These are phyloP conservation scores for Drosophila bocki DNA, from an alignment of 1,140 invertebrate species.

Conservation along the genomic window DNA sequence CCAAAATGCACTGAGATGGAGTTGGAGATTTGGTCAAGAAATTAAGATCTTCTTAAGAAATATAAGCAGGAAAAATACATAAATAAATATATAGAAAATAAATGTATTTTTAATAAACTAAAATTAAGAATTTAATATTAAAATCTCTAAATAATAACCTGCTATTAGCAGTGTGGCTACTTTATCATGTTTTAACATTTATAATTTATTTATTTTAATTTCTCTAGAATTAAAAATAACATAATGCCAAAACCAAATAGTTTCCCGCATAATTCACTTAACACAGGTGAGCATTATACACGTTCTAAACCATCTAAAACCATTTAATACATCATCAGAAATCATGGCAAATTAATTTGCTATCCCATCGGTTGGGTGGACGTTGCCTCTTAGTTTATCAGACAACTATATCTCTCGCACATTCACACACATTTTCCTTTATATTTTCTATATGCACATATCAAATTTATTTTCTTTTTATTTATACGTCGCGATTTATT, in stretches of 20 bases:
- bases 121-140: not conserved
- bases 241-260: not conserved
- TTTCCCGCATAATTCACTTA: slow-evolving; percentile 8
- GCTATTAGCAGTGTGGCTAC: not conserved
- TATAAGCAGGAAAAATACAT: not conserved
- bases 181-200: no score
- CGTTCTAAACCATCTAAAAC: slow-evolving; percentile 56
- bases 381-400: slow-evolving; percentile 49
- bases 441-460: not conserved
- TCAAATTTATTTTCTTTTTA: slow-evolving; percentile 35
- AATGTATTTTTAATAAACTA: not conserved
- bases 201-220: not conserved
- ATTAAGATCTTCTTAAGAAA: not conserved
- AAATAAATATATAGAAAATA: not conserved
- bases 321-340: slow-evolving; percentile 71
- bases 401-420: slow-evolving; percentile 23
- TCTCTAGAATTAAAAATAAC: not conserved
- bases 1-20: slow-evolving; percentile 9
- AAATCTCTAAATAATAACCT: not conserved
- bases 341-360: slow-evolving; percentile 67
- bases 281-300: slow-evolving; percentile 47
- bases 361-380: slow-evolving; percentile 27
- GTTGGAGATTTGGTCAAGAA: not conserved
- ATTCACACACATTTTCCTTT: slow-evolving; percentile 1
- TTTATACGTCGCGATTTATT: slow-evolving; percentile 62